Base-by-base conservation (phyloP, 2,888 invertebrate species). In the Melinopterus prodromus region DNA sequence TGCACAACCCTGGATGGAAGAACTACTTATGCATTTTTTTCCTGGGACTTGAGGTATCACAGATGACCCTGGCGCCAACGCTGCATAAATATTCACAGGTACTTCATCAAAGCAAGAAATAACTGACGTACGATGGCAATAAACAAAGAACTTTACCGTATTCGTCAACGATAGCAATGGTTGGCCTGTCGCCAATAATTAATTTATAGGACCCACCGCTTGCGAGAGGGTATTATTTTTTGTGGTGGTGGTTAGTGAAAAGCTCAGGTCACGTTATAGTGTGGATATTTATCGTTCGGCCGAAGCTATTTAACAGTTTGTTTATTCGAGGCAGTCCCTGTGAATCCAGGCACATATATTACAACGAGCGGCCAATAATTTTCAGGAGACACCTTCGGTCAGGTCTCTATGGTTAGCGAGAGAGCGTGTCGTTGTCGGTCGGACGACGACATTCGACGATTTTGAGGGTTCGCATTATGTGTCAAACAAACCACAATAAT, bases 401-500 rank as follows among this genome's bases (percentile, higher is more conserved):
- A 9, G 53, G 53, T 26, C 26, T 26, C 26, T 26, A 26, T 26
- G 26, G 53, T 53, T 53, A 12, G 2, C 5, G 53, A 53, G 53
- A 53, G 53, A 53, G 53, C 12, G 53, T 53, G 53, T 53, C 53
- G 53, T 53, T 53, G 53, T 53, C 53, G 53, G 53, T 53, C 2
- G 53, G 53, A 53, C 53, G 53, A 53, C 5, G 53, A 53, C 53
- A 53, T 53, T 53, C 53, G 53, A 53, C 53, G 53, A 53, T 84
- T 84, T 85, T 83, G 85, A 86, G 86, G 86, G 86, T 85, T 85
- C 85, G 83, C 84, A 85, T 86, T 86, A 86, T 84, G 85, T 87
- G 87, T 88, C 87, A 87, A 86, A 87, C 87, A 86, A 85, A 86
- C 87, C 87, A 86, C 87, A 87, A 88, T 88, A 88, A 88, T 86